Conservation (phyloP, 1,140 invertebrate genomes). For the Acromyrmex heyeri region DNA sequence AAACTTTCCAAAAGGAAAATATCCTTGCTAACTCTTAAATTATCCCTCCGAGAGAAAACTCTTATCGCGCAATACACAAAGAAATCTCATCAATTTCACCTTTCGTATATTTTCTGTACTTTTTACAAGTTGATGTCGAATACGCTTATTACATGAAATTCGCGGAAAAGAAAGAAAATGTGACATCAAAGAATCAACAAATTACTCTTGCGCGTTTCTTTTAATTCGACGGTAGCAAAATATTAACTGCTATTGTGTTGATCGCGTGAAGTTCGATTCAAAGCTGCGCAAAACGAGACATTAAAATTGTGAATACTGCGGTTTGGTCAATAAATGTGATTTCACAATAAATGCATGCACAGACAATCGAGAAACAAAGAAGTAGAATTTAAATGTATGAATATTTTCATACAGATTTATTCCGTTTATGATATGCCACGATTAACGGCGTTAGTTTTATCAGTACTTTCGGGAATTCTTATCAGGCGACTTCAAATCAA, state of each 20-base stretch:
- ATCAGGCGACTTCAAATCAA: background rate
- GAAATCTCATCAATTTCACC: slow-evolving; percentile 29
- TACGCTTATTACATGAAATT: background rate
- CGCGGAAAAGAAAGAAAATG: background rate
- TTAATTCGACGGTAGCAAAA: too few species aligned
- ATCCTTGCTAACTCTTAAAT: slow-evolving; percentile 20
- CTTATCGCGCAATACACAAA: background rate
- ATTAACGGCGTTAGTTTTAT: slow-evolving; percentile 12
- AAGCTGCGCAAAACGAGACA: background rate
- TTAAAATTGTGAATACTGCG: background rate
- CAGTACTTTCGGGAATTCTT: background rate
- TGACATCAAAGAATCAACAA: background rate
- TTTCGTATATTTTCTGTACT: background rate
- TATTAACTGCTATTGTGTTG: background rate
- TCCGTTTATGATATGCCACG: background rate
- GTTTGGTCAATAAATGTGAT: background rate
- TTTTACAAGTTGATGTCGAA: background rate
- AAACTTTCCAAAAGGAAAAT: slow-evolving; percentile 24
- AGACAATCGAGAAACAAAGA: background rate
- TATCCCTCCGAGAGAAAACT: slow-evolving; percentile 27
- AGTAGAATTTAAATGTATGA: background rate
- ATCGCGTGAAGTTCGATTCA: background rate
- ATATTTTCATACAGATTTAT: background rate
- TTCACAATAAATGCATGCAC: background rate
- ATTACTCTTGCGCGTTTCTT: background rate